phyloP scores from a whole-genome alignment of 2,797 vertebrate species.

The Sardinella longiceps region DNA sequence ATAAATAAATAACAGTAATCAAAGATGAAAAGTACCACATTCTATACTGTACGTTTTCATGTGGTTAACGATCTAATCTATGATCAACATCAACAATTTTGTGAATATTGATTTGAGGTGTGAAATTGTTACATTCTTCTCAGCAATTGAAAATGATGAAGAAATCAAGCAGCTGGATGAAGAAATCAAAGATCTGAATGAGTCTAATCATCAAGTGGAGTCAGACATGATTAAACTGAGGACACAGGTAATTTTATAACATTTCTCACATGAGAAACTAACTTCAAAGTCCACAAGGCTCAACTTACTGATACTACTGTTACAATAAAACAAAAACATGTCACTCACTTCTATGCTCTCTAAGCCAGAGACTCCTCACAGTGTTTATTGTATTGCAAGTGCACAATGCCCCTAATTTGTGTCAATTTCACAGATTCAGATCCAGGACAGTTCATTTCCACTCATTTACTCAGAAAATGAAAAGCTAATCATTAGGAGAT shows the following conservation, averaged over 20 bases:
- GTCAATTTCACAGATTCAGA: too few relatives aligned
- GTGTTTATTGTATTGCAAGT: neutral
- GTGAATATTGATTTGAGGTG: neutral
- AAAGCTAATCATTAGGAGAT: too few relatives aligned
- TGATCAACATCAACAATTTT: too few relatives aligned
- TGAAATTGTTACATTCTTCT: conserved; percentile 36
- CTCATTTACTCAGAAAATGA: too few relatives aligned
- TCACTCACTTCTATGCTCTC: too few relatives aligned
- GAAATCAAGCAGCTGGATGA: conserved; percentile 99
- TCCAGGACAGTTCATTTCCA: too few relatives aligned
- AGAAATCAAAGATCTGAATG: conserved; percentile 98
- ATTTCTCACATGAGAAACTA: neutral
- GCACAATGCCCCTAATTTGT: neutral
- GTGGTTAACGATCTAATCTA: too few relatives aligned
- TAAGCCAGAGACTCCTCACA: too few relatives aligned
- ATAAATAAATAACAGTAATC: too few relatives aligned
- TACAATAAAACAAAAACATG: too few relatives aligned
- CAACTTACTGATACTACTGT: neutral
- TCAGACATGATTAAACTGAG: conserved; percentile 98
- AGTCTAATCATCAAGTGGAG: conserved; percentile 97
- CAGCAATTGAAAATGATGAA: conserved; percentile 97
- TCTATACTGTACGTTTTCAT: too few relatives aligned
- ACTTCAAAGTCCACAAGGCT: neutral
- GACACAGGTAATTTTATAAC: conserved; percentile 83
- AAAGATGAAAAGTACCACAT: too few relatives aligned